A percentile compares a stretch with the other conserved stretches of the same genome.
phyloP scores from a whole-genome alignment of 2,888 invertebrate species.

The Standfussiana lucernea region DNA sequence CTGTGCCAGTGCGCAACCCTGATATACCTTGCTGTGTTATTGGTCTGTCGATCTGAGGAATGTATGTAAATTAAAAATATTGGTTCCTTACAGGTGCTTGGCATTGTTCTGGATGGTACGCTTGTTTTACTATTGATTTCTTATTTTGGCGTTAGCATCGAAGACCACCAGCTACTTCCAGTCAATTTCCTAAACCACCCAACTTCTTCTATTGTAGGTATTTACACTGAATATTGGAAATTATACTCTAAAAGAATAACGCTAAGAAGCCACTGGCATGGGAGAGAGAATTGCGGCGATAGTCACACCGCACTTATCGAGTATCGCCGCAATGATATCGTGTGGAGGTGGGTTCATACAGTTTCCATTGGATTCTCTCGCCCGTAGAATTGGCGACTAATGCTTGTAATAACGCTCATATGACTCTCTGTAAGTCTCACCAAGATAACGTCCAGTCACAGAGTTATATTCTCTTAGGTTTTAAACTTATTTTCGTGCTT shows the following conservation, averaged over 20 bases:
- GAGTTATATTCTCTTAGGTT: background rate
- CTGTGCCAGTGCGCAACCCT: slow-evolving; percentile 93
- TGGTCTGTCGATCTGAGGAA: slow-evolving; percentile 92
- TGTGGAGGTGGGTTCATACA: background rate
- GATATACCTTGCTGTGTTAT: slow-evolving; percentile 95
- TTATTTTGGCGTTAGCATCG: background rate
- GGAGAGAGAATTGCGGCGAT: background rate
- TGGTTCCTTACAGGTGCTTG: background rate
- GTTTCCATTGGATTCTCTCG: background rate
- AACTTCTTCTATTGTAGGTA: background rate
- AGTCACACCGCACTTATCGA: background rate
- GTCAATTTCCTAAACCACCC: background rate
- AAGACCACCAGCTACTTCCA: background rate
- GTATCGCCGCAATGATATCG: background rate
- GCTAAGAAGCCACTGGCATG: background rate
- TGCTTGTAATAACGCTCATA: background rate
- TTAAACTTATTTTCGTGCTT: background rate
- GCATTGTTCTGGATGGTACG: background rate
- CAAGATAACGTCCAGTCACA: background rate
- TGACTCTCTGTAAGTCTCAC: background rate
- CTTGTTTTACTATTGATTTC: background rate
- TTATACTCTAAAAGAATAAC: background rate
- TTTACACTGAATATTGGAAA: background rate
- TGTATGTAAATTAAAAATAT: background rate
- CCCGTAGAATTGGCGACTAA: background rate